Evolutionary conservation across 2,113 vertebrate genomes (phyloP), one percentile per base, ranked within the genome.

Genomic region (Ochotona princeps): DNA sequence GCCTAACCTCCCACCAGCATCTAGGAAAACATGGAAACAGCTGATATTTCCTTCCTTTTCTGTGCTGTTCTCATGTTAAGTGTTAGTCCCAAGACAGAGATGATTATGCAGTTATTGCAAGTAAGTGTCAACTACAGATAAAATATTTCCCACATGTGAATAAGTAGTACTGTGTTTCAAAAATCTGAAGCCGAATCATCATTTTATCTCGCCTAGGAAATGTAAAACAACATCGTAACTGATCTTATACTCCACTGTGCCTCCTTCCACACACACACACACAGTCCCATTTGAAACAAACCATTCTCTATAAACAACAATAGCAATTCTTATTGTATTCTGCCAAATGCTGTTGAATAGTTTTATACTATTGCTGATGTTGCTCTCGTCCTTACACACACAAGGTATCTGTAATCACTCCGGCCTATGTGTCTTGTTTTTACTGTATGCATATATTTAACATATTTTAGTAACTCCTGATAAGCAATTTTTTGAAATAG

Each of bases 51-150:
- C 14, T 81, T 51, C 30, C 76, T 87, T 81, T 9, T 75, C 23
- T 57, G 83, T 6, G 66, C 25, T 81, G 8, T 74, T 51, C 38
- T 91, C 83, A 5, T 44, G 32, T 60, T 23, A 90, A 86, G 57
- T 1, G 15, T 0, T 88, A 82, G 63, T 87, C 17, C 51, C 9
- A 84, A 13, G 28, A 67, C 38, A 96, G 84, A 95, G 92, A 51
- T 86, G 14, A 91, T 84, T 38, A 66, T 54, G 20, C 10, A 73
- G 23, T 76, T 65, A 67, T 7, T 93, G 28, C 17, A 84, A 87
- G 18, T 80, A 51, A 26, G 49, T 54, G 28, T 54, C n/a, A 73
- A 92, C 67, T 85, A 63, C 3, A 90, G 38, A 15, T 74, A 89
- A 89, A 93, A 57, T 89, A 80, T 38, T 17, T 63, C 11, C 8